phyloP scores from a whole-genome alignment of 2,888 invertebrate genomes.

The Coenonympha arcania region DNA sequence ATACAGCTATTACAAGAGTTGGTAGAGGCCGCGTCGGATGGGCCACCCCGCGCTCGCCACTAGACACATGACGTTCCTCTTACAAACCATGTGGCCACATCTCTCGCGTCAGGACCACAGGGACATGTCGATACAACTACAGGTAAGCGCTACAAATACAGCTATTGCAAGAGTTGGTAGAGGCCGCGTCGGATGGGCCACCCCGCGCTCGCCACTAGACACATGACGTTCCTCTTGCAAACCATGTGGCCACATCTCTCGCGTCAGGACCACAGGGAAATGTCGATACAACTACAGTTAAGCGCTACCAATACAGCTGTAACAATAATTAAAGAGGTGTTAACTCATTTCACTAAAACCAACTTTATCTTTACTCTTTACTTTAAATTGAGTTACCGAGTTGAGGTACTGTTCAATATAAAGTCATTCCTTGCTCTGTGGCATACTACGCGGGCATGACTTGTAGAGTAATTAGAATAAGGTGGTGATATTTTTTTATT shows the following conservation, averaged over 20 bases:
- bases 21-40: constrained; percentile 93
- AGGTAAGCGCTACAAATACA: too few relatives aligned
- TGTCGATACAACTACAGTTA: constrained; percentile 86
- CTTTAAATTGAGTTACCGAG: too few relatives aligned
- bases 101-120: constrained; percentile 82
- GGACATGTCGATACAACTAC: constrained; percentile 87
- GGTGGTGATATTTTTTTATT: too few relatives aligned
- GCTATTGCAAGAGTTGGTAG: constrained; percentile 92
- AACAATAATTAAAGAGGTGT: too few relatives aligned
- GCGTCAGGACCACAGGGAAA: constrained; percentile 83
- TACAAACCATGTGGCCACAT: constrained; percentile 92
- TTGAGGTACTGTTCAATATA: too few relatives aligned
- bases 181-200: constrained; percentile 95
- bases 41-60: constrained; percentile 94
- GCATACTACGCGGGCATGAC: too few relatives aligned
- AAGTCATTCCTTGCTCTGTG: too few relatives aligned
- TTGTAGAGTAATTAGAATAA: too few relatives aligned
- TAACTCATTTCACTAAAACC: too few relatives aligned
- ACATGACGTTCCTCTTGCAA: constrained; percentile 94
- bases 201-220: constrained; percentile 91
- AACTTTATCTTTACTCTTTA: too few relatives aligned
- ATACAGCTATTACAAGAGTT: constrained; percentile 93
- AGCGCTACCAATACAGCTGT: too few relatives aligned
- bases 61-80: constrained; percentile 93
- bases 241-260: constrained; percentile 89